Base-by-base conservation (phyloP, 2,797 vertebrate species). In the Iguana delicatissima region DNA sequence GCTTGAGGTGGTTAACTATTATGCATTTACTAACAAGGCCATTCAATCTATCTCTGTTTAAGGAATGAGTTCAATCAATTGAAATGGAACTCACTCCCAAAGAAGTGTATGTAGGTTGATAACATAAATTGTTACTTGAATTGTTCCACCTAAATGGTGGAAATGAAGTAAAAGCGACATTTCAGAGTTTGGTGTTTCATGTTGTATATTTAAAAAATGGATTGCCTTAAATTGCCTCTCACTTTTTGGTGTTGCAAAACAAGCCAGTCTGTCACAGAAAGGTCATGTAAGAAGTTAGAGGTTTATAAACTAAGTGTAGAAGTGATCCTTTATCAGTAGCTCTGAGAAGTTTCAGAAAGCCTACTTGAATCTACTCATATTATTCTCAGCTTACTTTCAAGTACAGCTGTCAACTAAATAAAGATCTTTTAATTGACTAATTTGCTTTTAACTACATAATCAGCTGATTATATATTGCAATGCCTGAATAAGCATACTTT, bases 271-370 rank as follows among this genome's bases (percentile, higher is more conserved):
- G 9, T 29, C 26, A 69, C 9, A 29, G 67, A 69, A 69, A 69
- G 67, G 67, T 69, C 67, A 69, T 69, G 67, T 91, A 90, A 92
- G 52, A 91, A 85, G 22, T 89, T 86, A 94, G 62, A 42, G 38
- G 42, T 93, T 0, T 0, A 42, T 42, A 77, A 42, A 38, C 74
- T 91, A 85, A 46, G 72, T 14, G 22, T 72, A 7, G 50, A 52
- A 79, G 29, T 89, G 62, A 50, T 64, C 90, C 91, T 59, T 93
- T 32, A 12, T 29, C 90, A 83, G 57, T 72, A 59, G n/a, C 85
- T 20, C 73, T 84, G 55, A 59, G 12, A 86, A 55, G 80, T 87
- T 24, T 88, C 16, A 50, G 89, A 77, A 16, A 72, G 87, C 35
- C 86, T 24, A 50, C 38, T 22, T 89, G 55, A 89, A 8, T 12